Conservation (phyloP, 1,140 invertebrate genomes). For the Habropoda laboriosa region DNA sequence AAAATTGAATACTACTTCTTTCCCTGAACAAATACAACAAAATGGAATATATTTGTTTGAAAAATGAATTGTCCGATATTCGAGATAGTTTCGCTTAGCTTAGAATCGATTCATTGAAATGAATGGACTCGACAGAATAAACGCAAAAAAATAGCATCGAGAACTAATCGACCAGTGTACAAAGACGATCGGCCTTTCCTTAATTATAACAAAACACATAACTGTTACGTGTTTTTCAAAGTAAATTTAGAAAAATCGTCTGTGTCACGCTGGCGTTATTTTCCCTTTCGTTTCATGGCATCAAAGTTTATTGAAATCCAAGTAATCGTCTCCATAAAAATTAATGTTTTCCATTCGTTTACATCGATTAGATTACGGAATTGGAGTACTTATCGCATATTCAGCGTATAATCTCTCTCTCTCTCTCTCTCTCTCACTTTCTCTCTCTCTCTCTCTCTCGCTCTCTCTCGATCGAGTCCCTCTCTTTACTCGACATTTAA, state of each 20-base stretch:
- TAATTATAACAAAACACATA: background rate
- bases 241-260: background rate
- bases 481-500: slow-evolving; percentile 23
- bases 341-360: slow-evolving; percentile 76
- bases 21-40: background rate
- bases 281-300: slow-evolving; percentile 71
- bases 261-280: background rate
- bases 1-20: background rate
- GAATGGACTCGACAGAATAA: background rate
- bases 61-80: background rate
- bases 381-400: slow-evolving; percentile 76
- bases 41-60: background rate
- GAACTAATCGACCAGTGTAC: background rate
- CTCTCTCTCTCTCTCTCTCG: slow-evolving; percentile 41
- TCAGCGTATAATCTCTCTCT: slow-evolving; percentile 65
- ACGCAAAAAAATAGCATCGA: slow-evolving; percentile 6
- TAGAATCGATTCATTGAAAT: no score
- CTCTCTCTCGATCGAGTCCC: slow-evolving; percentile 44
- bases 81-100: slow-evolving; percentile 15
- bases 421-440: slow-evolving; percentile 48
- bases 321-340: slow-evolving; percentile 76
- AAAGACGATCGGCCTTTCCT: background rate
- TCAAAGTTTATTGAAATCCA: slow-evolving; percentile 80
- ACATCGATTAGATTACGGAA: slow-evolving; percentile 77
- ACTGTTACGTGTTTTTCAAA: background rate